phyloP scores from a whole-genome alignment of 2,888 invertebrate species.

The Amorpha juglandis region DNA sequence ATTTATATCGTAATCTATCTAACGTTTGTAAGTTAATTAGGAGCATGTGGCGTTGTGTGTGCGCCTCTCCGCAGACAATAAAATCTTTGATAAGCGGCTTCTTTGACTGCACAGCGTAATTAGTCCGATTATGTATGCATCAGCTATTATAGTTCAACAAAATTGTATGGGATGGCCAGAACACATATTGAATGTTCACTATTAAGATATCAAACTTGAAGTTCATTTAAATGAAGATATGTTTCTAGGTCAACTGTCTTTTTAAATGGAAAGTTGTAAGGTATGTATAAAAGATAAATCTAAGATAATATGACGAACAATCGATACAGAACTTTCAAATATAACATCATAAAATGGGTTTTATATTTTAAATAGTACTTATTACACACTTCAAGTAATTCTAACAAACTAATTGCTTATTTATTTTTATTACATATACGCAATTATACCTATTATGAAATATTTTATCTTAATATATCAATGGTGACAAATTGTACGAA shows the following conservation, averaged over 20 bases:
- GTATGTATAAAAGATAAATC: neutral
- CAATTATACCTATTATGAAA: too few relatives aligned
- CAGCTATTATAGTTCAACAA: constrained; percentile 46
- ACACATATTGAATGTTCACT: constrained; percentile 11
- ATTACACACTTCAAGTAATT: too few relatives aligned
- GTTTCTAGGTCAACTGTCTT: neutral
- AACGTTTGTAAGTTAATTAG: constrained; percentile 71
- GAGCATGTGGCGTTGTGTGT: constrained; percentile 61
- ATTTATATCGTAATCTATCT: constrained; percentile 38
- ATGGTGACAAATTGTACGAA: too few relatives aligned
- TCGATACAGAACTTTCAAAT: too few relatives aligned
- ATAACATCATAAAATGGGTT: too few relatives aligned
- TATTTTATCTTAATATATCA: too few relatives aligned
- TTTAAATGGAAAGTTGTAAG: constrained; percentile 1
- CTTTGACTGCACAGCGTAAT: constrained; percentile 64
- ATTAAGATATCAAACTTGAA: constrained; percentile 13
- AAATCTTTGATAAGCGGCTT: constrained; percentile 68
- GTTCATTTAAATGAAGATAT: constrained; percentile 14
- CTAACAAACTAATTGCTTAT: too few relatives aligned
- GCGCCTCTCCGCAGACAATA: constrained; percentile 64
- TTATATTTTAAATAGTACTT: too few relatives aligned
- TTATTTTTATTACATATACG: too few relatives aligned
- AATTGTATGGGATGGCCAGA: constrained; percentile 19
- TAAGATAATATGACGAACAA: neutral
- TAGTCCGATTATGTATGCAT: constrained; percentile 55